Evolutionary conservation across 2,888 invertebrate genomes (phyloP).

Genomic region (Nowickia ferox): DNA sequence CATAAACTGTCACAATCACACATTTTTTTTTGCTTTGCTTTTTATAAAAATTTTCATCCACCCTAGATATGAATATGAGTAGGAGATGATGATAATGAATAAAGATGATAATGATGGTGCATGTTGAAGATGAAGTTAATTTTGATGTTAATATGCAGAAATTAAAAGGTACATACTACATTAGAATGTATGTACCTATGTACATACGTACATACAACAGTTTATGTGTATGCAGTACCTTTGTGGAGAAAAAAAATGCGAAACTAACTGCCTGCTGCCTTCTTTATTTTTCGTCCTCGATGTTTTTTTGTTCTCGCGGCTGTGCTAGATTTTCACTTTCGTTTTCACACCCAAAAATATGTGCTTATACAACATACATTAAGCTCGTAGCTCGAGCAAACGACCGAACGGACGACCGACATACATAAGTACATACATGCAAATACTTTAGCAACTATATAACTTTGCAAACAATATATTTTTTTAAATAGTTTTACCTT

Average conservation of each 20-base stretch:
- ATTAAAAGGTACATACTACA: constrained; percentile 2
- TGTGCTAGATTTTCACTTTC: constrained; percentile 81
- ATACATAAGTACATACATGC: constrained; percentile 18
- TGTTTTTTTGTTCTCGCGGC: constrained; percentile 65
- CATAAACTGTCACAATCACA: not conserved
- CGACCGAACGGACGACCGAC: constrained; percentile 39
- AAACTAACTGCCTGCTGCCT: constrained; percentile 58
- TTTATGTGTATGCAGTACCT: not conserved
- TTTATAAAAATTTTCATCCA: constrained; percentile 66
- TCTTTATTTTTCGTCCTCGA: constrained; percentile 70
- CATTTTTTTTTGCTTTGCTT: constrained; percentile 54
- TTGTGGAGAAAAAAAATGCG: constrained; percentile 2
- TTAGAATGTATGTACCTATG: not conserved
- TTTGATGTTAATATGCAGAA: constrained; percentile 12
- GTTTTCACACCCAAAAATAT: constrained; percentile 81
- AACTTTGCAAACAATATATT: constrained; percentile 44
- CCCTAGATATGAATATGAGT: constrained; percentile 47
- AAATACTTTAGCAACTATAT: constrained; percentile 29
- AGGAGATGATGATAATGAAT: constrained; percentile 32
- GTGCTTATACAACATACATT: constrained; percentile 68
- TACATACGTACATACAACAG: constrained; percentile 19
- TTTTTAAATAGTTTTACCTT: constrained; percentile 3
- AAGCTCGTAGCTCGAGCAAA: constrained; percentile 50
- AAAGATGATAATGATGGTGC: constrained; percentile 7
- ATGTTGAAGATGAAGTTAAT: constrained; percentile 11